Conservation (phyloP, 2,888 invertebrate genomes). For the Drosophila picticornis region DNA sequence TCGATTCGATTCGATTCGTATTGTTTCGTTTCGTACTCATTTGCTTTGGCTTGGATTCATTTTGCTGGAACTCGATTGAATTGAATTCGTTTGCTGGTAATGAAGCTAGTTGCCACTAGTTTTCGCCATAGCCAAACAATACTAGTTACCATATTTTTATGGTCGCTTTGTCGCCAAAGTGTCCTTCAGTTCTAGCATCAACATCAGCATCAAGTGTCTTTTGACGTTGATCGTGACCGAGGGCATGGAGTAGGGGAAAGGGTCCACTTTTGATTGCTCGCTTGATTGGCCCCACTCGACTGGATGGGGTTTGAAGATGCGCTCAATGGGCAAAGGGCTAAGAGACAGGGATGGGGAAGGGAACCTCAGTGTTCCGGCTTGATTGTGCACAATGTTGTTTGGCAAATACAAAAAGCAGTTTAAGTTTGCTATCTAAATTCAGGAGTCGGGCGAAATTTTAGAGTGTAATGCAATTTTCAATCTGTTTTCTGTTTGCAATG, state of each 20-base stretch:
- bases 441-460: not conserved
- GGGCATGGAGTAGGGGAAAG: not conserved
- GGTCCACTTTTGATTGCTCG: slow-evolving; percentile 38
- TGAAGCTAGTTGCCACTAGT: slow-evolving; percentile 36
- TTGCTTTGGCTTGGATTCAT: slow-evolving; percentile 9
- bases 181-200: slow-evolving; percentile 35
- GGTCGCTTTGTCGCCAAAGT: slow-evolving; percentile 61
- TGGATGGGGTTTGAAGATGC: slow-evolving; percentile 2
- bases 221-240: slow-evolving; percentile 13
- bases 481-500: not conserved
- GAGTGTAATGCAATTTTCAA: slow-evolving; percentile 6
- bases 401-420: slow-evolving; percentile 1
- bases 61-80: slow-evolving; percentile 24
- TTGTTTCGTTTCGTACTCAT: slow-evolving; percentile 3
- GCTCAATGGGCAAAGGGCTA: not conserved
- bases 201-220: slow-evolving; percentile 46
- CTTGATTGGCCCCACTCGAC: slow-evolving; percentile 49
- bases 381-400: slow-evolving; percentile 4
- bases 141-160: slow-evolving; percentile 74
- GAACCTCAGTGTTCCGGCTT: slow-evolving; percentile 8
- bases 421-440: slow-evolving; percentile 1
- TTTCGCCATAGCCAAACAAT: slow-evolving; percentile 21
- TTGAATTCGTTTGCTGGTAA: slow-evolving; percentile 45
- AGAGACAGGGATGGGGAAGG: not conserved
- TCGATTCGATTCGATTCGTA: not conserved